Evolutionary conservation across 2,797 vertebrate genomes (phyloP), one percentile per base, ranked within the genome.

Genomic region (Peromyscus melanophrys): DNA sequence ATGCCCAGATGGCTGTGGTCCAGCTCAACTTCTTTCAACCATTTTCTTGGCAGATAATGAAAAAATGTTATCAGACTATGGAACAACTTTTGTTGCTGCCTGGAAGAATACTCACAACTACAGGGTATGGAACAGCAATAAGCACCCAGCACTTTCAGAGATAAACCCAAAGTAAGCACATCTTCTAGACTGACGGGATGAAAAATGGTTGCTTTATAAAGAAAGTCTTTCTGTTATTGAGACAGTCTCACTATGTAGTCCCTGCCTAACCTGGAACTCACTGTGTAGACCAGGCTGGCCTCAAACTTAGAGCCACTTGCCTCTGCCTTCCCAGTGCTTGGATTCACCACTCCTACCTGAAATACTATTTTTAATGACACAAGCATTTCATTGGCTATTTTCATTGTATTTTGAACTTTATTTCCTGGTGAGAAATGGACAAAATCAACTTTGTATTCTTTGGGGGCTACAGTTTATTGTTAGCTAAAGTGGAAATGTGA

Each of bases 51-150:
- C 98, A 99, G 99, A 99, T 96, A 99, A 99, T 14, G 99, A 99
- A 97, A 99, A 99, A 98, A 99, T 99, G 91, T 92, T 99, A 95
- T 99, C 99, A 0, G 99, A 99, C 98, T 99, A 99, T 0, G 99
- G 99, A 52, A 98, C 98, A 0, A 97, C 98, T 1, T 99, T 99
- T 98, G 95, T 99, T 95, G 67, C 98, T 0, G 99, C 99, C 21
- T 99, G 99, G 99, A 99, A 99, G 98, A 99, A 99, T 90, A 99
- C 99, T 27, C 99, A 99, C 98, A 99, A 99, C 98, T 99, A 99
- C 98, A 99, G 99, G 93, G 99, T 99, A 14, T 99, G 99, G 99
- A 99, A 99, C 97, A 99, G 99, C 98, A 99, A 99, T 99, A 99
- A 99, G 97, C 99, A 99, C 94, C 99, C 99, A 0, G 99, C 99